Conservation (phyloP, 2,113 vertebrate genomes). For the Ramphastos sulfuratus region DNA sequence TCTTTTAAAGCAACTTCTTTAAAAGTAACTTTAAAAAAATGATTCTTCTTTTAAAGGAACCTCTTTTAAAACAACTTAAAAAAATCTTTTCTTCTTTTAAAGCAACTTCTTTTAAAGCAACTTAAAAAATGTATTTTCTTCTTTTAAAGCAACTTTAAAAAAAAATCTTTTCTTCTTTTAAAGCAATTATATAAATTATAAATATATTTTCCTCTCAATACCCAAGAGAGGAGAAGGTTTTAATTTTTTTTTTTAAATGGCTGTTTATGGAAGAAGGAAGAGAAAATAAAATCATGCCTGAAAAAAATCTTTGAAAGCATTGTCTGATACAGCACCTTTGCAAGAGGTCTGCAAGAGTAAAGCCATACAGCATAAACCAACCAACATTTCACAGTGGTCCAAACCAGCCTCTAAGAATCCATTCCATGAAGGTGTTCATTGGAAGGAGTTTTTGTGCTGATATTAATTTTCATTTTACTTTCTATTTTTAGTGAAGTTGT, state of each 20-base stretch:
- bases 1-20: no score
- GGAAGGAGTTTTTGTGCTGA: neutral
- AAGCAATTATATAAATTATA: no score
- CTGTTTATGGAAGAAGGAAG: neutral
- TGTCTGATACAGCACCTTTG: neutral
- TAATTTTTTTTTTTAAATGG: neutral
- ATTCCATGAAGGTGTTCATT: neutral
- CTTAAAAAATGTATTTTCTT: no score
- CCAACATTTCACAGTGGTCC: neutral
- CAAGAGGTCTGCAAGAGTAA: neutral
- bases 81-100: no score
- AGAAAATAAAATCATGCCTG: neutral
- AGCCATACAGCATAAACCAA: neutral
- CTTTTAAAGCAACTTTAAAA: neutral
- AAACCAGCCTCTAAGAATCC: neutral
- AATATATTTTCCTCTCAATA: no score
- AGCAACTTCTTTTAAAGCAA: no score
- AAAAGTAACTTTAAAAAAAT: neutral
- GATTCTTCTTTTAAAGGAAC: no score
- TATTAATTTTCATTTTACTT: neutral
- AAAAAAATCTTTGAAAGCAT: conserved; percentile 17
- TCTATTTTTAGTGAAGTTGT: neutral
- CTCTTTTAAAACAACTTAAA: no score
- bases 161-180: neutral
- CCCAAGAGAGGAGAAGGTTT: neutral